These are phyloP conservation scores for Blastomussa wellsi DNA, from an alignment of 92 coral and sea anemone genomes.

Conservation along the genomic window DNA sequence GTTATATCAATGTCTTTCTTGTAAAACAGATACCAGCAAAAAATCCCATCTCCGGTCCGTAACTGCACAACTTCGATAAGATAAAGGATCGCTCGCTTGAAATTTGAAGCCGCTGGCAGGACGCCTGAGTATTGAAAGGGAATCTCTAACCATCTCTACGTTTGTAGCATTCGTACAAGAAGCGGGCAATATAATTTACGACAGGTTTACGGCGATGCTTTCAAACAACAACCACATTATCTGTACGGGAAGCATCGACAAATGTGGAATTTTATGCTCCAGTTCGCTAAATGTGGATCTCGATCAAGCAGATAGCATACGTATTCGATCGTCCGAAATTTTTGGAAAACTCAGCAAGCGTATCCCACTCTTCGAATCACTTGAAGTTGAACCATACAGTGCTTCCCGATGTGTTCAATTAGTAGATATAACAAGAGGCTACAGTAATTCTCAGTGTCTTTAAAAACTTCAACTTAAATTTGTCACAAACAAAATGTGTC, in stretches of 20 bases:
- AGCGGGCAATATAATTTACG: constrained; percentile 18
- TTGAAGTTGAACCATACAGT: not conserved
- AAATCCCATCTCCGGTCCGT: constrained; percentile 24
- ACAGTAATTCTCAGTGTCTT: not conserved
- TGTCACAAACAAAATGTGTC: not conserved
- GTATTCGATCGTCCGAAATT: not conserved
- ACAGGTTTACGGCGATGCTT: not conserved
- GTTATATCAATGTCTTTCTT: constrained; percentile 1
- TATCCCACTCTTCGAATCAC: not conserved
- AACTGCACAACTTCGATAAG: constrained; percentile 41
- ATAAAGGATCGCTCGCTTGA: constrained; percentile 16
- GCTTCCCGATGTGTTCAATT: not conserved
- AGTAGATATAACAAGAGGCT: not conserved
- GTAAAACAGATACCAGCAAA: constrained; percentile 17
- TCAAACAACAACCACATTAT: not conserved
- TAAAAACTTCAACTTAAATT: not conserved
- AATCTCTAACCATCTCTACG: constrained; percentile 10
- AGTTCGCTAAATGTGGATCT: not conserved
- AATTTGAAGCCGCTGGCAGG: constrained; percentile 20
- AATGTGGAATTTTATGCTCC: constrained; percentile 13
- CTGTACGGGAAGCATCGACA: constrained; percentile 6
- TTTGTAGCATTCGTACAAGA: not conserved
- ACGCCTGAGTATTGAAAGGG: not conserved
- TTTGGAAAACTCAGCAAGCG: not conserved
- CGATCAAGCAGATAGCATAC: not conserved